These are phyloP conservation scores for Phasia obesa DNA, from an alignment of 2,888 invertebrate genomes.

Conservation along the genomic window DNA sequence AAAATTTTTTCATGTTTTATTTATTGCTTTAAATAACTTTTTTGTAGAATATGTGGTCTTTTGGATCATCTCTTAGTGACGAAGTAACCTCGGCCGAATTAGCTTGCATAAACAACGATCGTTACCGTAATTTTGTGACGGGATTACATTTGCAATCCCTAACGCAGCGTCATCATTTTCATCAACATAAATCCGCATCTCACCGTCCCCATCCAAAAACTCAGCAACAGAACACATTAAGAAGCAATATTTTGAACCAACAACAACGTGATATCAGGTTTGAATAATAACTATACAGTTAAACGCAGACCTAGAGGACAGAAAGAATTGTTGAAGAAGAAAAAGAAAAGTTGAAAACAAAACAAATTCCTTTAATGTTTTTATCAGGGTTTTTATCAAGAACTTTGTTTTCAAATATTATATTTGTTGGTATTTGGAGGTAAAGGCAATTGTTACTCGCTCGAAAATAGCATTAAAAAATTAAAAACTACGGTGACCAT, in stretches of 20 bases:
- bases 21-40: not conserved
- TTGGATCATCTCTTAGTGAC: constrained; percentile 47
- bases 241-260: constrained; percentile 28
- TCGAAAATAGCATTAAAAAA: no score
- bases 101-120: constrained; percentile 46
- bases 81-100: constrained; percentile 45
- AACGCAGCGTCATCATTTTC: constrained; percentile 51
- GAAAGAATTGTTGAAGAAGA: no score
- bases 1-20: not conserved
- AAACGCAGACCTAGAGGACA: no score
- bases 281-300: no score
- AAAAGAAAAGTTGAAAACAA: no score
- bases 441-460: no score
- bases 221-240: constrained; percentile 30
- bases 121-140: constrained; percentile 49
- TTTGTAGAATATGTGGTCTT: constrained; percentile 60
- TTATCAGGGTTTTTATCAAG: no score
- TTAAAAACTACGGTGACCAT: no score
- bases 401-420: no score
- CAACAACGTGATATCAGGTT: constrained; percentile 51
- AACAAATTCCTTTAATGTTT: no score
- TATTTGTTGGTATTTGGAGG: no score
- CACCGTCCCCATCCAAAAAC: constrained; percentile 22
- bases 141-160: constrained; percentile 56
- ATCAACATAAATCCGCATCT: constrained; percentile 37